phyloP scores from a whole-genome alignment of 1,140 invertebrate genomes.

The Microvelia longipes region DNA sequence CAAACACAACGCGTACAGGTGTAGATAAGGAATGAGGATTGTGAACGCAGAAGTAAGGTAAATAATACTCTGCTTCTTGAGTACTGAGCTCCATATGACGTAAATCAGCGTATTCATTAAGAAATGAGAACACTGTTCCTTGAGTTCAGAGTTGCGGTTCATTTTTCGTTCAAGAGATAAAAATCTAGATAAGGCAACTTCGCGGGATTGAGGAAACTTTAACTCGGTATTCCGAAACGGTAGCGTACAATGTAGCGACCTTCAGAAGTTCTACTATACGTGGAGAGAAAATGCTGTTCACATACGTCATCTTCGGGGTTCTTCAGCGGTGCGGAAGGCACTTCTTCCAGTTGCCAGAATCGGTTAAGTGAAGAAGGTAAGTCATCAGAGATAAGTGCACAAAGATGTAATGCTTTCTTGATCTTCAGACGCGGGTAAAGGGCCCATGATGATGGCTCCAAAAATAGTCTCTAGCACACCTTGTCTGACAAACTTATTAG shows the following conservation, averaged over 20 bases:
- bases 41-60: neutral
- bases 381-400: neutral
- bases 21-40: neutral
- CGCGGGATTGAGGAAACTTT: neutral
- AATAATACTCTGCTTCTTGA: neutral
- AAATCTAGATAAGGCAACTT: neutral
- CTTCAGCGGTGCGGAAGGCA: neutral
- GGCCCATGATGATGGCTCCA: neutral
- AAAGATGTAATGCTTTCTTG: neutral
- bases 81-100: neutral
- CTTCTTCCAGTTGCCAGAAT: neutral
- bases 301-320: neutral
- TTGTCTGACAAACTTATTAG: neutral
- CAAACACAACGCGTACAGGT: neutral
- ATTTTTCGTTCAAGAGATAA: neutral
- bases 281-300: neutral
- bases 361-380: neutral
- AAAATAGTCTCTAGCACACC: neutral
- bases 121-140: neutral
- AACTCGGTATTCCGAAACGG: neutral
- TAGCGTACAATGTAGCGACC: neutral
- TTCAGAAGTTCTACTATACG: neutral
- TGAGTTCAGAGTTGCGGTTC: neutral
- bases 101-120: neutral
- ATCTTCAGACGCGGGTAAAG: neutral